Conservation (phyloP, 2,113 vertebrate genomes). For the Oryzias woworae region DNA sequence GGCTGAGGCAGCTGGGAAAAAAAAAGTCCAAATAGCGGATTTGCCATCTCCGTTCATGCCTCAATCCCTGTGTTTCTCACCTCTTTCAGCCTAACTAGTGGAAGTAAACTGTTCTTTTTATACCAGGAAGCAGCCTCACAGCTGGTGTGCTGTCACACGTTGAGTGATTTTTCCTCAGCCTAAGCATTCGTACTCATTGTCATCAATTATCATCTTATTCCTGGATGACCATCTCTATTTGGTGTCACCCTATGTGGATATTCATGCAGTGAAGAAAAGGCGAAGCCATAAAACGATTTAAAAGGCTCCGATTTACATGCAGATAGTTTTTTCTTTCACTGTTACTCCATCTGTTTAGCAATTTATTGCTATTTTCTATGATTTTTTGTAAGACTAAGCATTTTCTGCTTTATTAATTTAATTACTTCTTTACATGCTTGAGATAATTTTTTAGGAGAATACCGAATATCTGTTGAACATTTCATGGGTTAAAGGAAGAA, state of each 20-base stretch:
- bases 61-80: not conserved
- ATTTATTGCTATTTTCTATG: too few relatives aligned
- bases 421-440: too few relatives aligned
- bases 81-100: conserved; percentile 27
- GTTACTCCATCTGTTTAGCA: not conserved
- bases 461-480: too few relatives aligned
- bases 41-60: conserved; percentile 28
- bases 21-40: conserved; percentile 10
- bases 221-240: conserved; percentile 57
- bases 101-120: conserved; percentile 58
- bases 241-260: conserved; percentile 24
- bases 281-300: conserved; percentile 30
- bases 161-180: conserved; percentile 52
- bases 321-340: not conserved
- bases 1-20: conserved; percentile 55
- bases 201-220: conserved; percentile 62
- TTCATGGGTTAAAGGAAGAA: too few relatives aligned
- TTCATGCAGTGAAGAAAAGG: conserved; percentile 14
- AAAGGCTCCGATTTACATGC: conserved; percentile 5
- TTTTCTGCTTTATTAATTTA: too few relatives aligned
- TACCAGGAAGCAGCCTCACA: conserved; percentile 56
- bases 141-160: conserved; percentile 59
- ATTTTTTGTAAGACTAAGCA: too few relatives aligned
- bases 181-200: conserved; percentile 53
- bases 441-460: too few relatives aligned